A percentile compares a stretch with the other conserved stretches of the same genome.
phyloP scores from a whole-genome alignment of 1,140 invertebrate genomes.

The Leptopilina boulardi region DNA sequence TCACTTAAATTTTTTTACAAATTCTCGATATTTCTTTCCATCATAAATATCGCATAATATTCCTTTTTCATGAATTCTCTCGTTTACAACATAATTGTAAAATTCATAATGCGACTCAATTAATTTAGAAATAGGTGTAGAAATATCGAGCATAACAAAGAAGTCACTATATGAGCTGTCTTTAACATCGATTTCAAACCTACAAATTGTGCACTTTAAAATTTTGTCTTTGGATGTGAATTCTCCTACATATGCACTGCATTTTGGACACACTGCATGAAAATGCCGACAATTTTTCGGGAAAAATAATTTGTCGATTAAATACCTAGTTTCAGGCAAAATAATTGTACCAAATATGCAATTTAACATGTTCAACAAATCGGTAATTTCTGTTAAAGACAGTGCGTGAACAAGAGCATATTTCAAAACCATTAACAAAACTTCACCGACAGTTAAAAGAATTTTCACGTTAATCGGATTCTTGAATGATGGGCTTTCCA shows the following conservation, averaged over 20 bases:
- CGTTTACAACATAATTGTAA: slow-evolving; percentile 39
- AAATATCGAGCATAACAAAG: slow-evolving; percentile 42
- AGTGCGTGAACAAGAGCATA: background rate
- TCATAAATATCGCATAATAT: slow-evolving; percentile 40
- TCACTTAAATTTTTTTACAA: slow-evolving; percentile 31
- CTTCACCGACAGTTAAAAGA: background rate
- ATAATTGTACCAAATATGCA: slow-evolving; percentile 5
- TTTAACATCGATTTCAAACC: slow-evolving; percentile 38
- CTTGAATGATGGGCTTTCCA: background rate
- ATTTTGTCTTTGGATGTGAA: slow-evolving; percentile 30
- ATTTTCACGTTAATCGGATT: background rate
- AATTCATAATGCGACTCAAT: slow-evolving; percentile 34
- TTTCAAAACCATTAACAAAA: slow-evolving; percentile 20
- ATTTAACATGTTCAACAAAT: slow-evolving; percentile 33
- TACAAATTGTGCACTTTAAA: slow-evolving; percentile 35
- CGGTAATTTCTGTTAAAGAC: background rate
- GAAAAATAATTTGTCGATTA: slow-evolving; percentile 33
- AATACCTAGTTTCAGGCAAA: slow-evolving; percentile 30
- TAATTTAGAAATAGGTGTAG: slow-evolving; percentile 35
- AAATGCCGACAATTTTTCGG: slow-evolving; percentile 3
- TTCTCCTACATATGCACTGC: slow-evolving; percentile 36
- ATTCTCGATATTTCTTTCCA: slow-evolving; percentile 36
- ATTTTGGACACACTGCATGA: slow-evolving; percentile 26
- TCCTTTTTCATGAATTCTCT: background rate
- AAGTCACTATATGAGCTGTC: slow-evolving; percentile 35